Percentiles rank a stretch among this genome's conserved stretches.
Evolutionary conservation across 2,113 vertebrate genomes (phyloP).

Genomic region (Motacilla alba): DNA sequence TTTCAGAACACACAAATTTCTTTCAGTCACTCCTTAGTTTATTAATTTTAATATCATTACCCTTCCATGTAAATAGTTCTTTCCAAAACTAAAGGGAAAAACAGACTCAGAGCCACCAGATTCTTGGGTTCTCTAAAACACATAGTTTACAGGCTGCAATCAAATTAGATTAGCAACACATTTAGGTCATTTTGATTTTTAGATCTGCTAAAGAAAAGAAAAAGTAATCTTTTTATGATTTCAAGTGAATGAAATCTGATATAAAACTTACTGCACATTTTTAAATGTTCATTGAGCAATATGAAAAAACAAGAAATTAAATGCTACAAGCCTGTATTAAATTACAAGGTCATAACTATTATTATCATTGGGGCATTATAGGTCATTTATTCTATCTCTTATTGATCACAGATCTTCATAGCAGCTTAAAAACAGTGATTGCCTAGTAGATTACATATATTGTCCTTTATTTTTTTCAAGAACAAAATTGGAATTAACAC

Average conservation of each 20-base stretch:
- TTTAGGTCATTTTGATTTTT: background rate
- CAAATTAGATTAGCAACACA: background rate
- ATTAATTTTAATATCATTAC: background rate
- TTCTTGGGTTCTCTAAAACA: background rate
- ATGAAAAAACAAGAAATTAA: background rate
- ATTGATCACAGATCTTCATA: background rate
- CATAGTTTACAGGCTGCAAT: background rate
- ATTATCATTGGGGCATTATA: background rate
- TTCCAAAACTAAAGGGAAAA: background rate
- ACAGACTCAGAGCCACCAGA: background rate
- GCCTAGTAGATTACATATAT: background rate
- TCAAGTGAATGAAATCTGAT: background rate
- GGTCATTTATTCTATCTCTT: background rate
- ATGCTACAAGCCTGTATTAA: background rate
- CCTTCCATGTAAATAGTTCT: background rate
- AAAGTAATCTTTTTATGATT: background rate
- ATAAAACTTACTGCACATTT: background rate
- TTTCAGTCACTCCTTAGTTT: background rate
- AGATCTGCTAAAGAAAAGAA: background rate
- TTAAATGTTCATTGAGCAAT: background rate
- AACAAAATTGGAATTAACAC: background rate
- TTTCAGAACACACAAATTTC: background rate
- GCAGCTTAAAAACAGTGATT: background rate
- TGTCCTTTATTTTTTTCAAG: background rate
- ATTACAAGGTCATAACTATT: background rate